Evolutionary conservation across 2,888 invertebrate species (phyloP), one percentile per base, ranked within the genome.

Genomic region (Microctonus brassicae): DNA sequence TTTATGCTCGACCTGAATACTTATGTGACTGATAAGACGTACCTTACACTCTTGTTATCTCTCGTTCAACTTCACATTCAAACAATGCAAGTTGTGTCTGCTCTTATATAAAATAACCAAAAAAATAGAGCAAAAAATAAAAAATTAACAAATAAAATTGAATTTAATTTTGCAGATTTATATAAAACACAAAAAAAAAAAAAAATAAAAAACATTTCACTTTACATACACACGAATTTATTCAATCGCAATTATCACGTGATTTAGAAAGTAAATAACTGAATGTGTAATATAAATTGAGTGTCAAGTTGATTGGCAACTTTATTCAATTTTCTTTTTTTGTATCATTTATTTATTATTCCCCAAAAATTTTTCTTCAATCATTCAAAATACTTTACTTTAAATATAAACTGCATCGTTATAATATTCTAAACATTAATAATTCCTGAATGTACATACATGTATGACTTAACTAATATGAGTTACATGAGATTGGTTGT

Each of bases 21-120:
- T 47, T 47, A 47, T 47, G 47, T n/a, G n/a, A 47, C 47, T 47
- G 47, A 47, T 47, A 47, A 47, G 47, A 47, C 47, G n/a, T 4
- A 17, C n/a, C n/a, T n/a, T 17, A 47, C 17, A 17, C 20, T 20
- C 6, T 10, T 17, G 47, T 47, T 47, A 47, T 47, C 47, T 47
- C 17, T 47, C 47, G 17, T 17, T 47, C 20, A 47, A 47, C 47
- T 47, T 9, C 5, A n/a, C 17, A 47, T 17, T 47, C 10, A 17
- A 47, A 20, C 17, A 17, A 47, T 47, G 17, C 17, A n/a, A 47
- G 17, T 47, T 47, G 17, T 47, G 17, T 47, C 4, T 47, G 47
- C 20, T 47, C 17, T 47, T 4, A 39, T 5, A n/a, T 5, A n/a
- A 47, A 47, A 47, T 5, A 47, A 47, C 17, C 4, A 3, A 42